Evolutionary conservation across 2,113 vertebrate genomes (phyloP).

Genomic region (Oryctolagus cuniculus): DNA sequence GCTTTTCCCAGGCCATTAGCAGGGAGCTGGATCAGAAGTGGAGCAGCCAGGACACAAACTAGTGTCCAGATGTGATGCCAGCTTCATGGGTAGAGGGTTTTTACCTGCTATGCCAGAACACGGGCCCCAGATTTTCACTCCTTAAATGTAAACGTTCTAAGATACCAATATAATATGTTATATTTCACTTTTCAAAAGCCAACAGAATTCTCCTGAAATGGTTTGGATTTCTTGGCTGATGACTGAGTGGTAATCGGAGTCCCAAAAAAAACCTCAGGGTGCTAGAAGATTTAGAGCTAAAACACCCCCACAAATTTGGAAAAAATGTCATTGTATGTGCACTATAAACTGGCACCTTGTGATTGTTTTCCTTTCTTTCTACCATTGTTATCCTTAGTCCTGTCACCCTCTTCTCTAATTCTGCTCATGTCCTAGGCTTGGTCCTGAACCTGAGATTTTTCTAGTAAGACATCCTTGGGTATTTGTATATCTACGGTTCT

Average conservation of each 20-base stretch:
- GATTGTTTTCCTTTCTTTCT: slow-evolving; percentile 13
- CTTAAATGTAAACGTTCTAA: slow-evolving; percentile 61
- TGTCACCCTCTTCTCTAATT: slow-evolving; percentile 22
- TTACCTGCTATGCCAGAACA: too few relatives aligned
- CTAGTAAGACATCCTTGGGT: background rate
- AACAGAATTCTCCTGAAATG: slow-evolving; percentile 57
- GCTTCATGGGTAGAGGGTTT: too few relatives aligned
- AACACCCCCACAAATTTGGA: background rate
- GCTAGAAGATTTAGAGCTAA: slow-evolving; percentile 54
- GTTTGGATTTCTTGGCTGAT: slow-evolving; percentile 48
- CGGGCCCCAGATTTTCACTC: slow-evolving; percentile 35
- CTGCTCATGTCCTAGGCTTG: background rate
- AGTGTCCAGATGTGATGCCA: too few relatives aligned
- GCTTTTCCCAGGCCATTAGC: too few relatives aligned
- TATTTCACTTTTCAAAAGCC: slow-evolving; percentile 51
- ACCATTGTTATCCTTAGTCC: background rate
- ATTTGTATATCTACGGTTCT: background rate
- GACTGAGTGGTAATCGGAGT: slow-evolving; percentile 42
- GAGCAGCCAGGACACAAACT: too few relatives aligned
- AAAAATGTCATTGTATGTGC: slow-evolving; percentile 24
- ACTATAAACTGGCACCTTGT: slow-evolving; percentile 20
- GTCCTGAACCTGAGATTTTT: slow-evolving; percentile 14
- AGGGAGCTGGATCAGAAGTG: too few relatives aligned
- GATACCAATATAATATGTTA: slow-evolving; percentile 38
- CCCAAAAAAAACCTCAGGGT: background rate